Evolutionary conservation across 1,140 invertebrate genomes (phyloP), one percentile per base, ranked within the genome.

Genomic region (Heterodera carotae): DNA sequence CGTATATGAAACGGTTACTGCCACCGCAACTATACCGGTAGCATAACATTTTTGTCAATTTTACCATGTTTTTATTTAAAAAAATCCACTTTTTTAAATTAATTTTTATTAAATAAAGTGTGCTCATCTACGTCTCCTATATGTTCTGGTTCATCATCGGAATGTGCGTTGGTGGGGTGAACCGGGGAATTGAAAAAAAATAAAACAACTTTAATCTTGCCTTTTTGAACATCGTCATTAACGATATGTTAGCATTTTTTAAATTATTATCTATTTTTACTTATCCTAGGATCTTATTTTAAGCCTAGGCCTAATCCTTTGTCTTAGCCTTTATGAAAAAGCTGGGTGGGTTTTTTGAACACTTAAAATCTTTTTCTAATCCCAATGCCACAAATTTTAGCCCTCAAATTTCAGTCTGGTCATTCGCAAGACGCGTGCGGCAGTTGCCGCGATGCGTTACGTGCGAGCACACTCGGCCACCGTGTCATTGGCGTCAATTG

Each of bases 381-480:
- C 12, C 12, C 12, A 6, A 4, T 39, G 0, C 12, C 12, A 43
- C 0, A 43, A 43, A 43, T 43, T 43, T 43, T 43, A n/a, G n/a
- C n/a, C n/a, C 2, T 12, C 39, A 43, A 39, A 43, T 43, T 43
- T 43, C 59, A 74, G 72, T 5, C 59, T 86, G 22, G 83, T 86
- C 0, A 69, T 86, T 22, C 70, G 85, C 36, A 86, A 86, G 75
- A 86, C 85, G 7, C 34, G 75, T 22, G 77, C 76, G 53, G 85
- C 85, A 18, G 87, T 82, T 25, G 74, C 29, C 34, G 84, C 86
- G 22, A 83, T 86, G 15, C 36, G 66, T 31, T 86, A 86, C 69
- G 81, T 86, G 7, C 84, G 84, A 48, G 74, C 68, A 18, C 76
- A 87, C 71, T 78, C 79, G 12, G 59, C 80, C 36, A 82, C 79